A percentile compares a stretch with the other conserved stretches of the same genome.
Evolutionary conservation across 2,888 invertebrate genomes (phyloP).

Genomic region (Campopleginae sp.): DNA sequence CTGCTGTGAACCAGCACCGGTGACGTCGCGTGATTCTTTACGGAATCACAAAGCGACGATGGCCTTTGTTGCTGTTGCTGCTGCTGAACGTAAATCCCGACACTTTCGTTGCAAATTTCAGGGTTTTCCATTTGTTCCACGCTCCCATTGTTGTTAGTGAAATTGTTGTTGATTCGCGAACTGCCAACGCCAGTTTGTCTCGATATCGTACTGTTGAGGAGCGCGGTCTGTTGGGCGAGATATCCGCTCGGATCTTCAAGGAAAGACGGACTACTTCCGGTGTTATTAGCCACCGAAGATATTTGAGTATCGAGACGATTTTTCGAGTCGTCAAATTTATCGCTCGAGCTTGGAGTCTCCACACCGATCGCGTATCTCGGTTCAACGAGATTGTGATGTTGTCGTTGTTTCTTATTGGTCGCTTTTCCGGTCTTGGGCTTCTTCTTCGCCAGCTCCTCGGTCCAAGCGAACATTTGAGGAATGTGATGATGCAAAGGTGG

Average conservation of each 20-base stretch:
- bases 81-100: constrained; percentile 75
- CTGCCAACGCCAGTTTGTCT: constrained; percentile 86
- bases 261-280: constrained; percentile 90
- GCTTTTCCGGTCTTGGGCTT: constrained; percentile 87
- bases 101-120: constrained; percentile 66
- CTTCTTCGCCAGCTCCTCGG: constrained; percentile 86
- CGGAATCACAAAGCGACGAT: constrained; percentile 75
- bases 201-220: constrained; percentile 93
- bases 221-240: constrained; percentile 94
- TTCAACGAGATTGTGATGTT: constrained; percentile 72
- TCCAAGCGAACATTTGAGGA: constrained; percentile 86
- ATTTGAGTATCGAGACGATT: constrained; percentile 66
- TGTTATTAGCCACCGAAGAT: constrained; percentile 75
- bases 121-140: constrained; percentile 73
- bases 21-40: constrained; percentile 81
- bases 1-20: constrained; percentile 82
- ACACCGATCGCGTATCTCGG: constrained; percentile 67
- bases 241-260: constrained; percentile 97
- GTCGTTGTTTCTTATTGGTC: constrained; percentile 83
- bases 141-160: constrained; percentile 52
- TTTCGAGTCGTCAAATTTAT: constrained; percentile 71
- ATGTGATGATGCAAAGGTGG: constrained; percentile 90
- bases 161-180: constrained; percentile 75
- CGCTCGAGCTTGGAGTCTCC: constrained; percentile 73
- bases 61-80: constrained; percentile 80